Conservation (phyloP, 2,888 invertebrate species). For the Portevinia maculata region DNA sequence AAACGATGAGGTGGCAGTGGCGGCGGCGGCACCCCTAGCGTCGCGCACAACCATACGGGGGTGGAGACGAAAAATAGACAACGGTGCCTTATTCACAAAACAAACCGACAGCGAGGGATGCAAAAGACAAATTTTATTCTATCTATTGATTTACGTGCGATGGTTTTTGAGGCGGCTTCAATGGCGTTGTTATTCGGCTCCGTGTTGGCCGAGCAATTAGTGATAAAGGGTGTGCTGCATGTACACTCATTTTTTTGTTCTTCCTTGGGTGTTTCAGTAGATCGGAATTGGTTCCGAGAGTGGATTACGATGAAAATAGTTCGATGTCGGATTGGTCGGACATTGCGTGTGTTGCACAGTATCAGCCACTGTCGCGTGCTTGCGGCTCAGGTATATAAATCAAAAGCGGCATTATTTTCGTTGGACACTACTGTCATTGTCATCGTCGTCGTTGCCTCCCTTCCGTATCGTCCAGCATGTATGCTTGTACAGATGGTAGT, state of each 20-base stretch:
- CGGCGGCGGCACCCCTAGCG: conserved; percentile 5
- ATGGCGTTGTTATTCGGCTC: conserved; percentile 48
- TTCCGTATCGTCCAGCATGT: conserved; percentile 6
- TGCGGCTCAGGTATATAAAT: conserved; percentile 56
- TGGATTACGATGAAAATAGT: conserved; percentile 65
- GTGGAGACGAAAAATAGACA: conserved; percentile 16
- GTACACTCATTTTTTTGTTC: conserved; percentile 37
- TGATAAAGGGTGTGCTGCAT: conserved; percentile 28
- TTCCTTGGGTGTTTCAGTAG: conserved; percentile 42
- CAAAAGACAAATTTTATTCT: conserved; percentile 67
- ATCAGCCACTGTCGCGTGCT: conserved; percentile 66
- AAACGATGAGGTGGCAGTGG: conserved; percentile 6
- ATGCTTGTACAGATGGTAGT: conserved; percentile 37
- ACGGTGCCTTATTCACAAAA: conserved; percentile 42
- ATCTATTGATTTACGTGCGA: conserved; percentile 65
- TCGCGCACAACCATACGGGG: neutral
- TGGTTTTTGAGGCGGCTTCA: conserved; percentile 22
- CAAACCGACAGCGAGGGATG: conserved; percentile 36
- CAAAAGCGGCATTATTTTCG: conserved; percentile 57
- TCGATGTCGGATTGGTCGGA: conserved; percentile 53
- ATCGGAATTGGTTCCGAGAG: conserved; percentile 55
- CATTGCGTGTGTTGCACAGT: conserved; percentile 31
- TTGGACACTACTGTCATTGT: conserved; percentile 10
- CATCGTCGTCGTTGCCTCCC: neutral
- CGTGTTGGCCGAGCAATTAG: conserved; percentile 65